Evolutionary conservation across 2,113 vertebrate genomes (phyloP).

Genomic region (Urocolius indicus): DNA sequence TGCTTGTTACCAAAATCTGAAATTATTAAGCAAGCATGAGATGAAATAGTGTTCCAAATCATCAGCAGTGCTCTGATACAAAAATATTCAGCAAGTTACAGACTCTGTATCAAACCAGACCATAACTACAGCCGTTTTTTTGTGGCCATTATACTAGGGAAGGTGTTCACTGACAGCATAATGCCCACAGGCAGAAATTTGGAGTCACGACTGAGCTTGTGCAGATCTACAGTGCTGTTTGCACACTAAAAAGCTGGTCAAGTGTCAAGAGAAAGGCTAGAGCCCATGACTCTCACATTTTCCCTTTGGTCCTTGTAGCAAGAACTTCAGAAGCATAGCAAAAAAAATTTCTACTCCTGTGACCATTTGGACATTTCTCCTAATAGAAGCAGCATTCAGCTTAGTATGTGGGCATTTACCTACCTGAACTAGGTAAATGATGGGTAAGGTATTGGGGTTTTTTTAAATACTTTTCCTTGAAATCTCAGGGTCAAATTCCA

Average conservation of each 20-base stretch:
- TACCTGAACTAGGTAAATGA: rapidly evolving
- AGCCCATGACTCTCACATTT: rapidly evolving
- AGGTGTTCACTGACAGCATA: background rate
- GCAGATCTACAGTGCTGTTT: background rate
- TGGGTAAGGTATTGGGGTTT: rapidly evolving
- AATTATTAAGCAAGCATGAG: background rate
- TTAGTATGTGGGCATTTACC: background rate
- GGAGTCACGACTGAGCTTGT: background rate
- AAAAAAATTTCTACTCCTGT: background rate
- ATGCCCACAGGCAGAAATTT: background rate
- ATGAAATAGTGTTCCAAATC: background rate
- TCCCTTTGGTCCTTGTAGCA: background rate
- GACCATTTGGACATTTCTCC: background rate
- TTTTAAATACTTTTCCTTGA: background rate
- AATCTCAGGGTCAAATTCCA: background rate
- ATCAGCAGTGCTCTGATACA: background rate
- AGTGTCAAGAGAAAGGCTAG: background rate
- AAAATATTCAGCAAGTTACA: background rate
- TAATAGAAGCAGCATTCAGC: background rate
- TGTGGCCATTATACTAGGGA: background rate
- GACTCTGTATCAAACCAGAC: background rate
- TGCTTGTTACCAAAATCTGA: background rate
- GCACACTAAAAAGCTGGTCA: background rate
- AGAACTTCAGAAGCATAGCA: background rate
- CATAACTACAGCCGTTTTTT: background rate